Base-by-base conservation (phyloP, 1,140 invertebrate genomes). In the Sycobia sp. region DNA sequence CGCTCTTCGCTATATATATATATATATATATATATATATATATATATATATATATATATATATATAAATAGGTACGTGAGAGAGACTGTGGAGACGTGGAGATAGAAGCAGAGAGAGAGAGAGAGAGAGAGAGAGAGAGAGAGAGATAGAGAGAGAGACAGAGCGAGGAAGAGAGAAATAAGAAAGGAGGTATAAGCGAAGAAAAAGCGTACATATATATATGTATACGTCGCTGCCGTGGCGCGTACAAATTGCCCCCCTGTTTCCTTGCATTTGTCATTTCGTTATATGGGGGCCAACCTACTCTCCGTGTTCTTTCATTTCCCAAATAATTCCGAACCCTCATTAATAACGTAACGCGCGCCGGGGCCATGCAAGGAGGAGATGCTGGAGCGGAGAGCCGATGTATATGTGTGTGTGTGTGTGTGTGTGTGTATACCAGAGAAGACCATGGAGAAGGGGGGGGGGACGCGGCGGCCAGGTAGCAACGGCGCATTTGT, bases 241-340 rank as follows among this genome's bases (percentile, higher is more conserved):
- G 73, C 75, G 66, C 69, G 70, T 74, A 77, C 74, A 77, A 77
- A 77, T 77, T 76, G 71, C 72, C 73, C 69, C 73, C 71, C 71
- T 68, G 75, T 74, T 75, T 77, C 71, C 73, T 74, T 75, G 73
- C 73, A 77, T 77, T 77, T 77, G 75, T 77, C 75, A 77, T 77
- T 75, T 75, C 69, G 58, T 67, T 73, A 67, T 67, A 63, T 66
- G 65, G 71, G 67, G 72, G 70, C 71, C n/a, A n/a, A n/a, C n/a
- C n/a, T n/a, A n/a, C n/a, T n/a, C 71, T 76, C 71, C 67, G 69
- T 68, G 67, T 77, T 74, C 73, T 77, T 75, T 77, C 75, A 73
- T 77, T 77, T 73, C 74, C 75, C 71, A 76, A 77, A 76, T 76
- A 74, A 76, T 76, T 76, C 72, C 68, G 67, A 69, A 74, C 71